Conservation (phyloP, 2,113 vertebrate species). For the Ochotona princeps region DNA sequence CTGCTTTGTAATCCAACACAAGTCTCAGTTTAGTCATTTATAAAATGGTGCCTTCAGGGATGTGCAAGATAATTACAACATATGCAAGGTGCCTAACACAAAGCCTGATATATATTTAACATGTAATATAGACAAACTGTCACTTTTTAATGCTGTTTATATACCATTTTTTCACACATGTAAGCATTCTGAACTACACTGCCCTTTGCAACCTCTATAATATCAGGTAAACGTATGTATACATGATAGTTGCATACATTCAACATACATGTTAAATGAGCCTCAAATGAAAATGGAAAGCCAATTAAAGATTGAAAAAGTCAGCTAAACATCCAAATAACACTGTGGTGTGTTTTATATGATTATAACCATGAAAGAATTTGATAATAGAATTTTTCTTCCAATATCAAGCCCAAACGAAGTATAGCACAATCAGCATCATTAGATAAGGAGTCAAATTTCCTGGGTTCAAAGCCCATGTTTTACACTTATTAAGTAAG, state of each 20-base stretch:
- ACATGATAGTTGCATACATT: neutral
- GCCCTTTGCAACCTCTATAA: neutral
- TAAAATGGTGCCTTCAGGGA: neutral
- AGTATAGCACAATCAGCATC: neutral
- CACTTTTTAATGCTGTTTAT: neutral
- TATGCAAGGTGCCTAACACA: neutral
- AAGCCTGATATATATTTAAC: neutral
- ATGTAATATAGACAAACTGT: neutral
- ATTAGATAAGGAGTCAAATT: neutral
- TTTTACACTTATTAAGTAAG: neutral
- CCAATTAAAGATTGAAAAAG: neutral
- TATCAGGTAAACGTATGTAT: neutral
- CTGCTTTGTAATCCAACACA: neutral
- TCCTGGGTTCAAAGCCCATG: neutral
- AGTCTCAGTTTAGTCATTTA: neutral
- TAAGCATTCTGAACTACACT: slow-evolving; percentile 3
- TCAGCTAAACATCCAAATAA: neutral
- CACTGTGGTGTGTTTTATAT: neutral
- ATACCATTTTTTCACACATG: neutral
- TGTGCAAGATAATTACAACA: slow-evolving; percentile 30
- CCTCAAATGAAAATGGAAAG: neutral
- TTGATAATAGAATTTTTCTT: neutral
- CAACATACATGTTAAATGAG: neutral
- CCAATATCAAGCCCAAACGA: neutral
- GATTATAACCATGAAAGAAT: neutral